phyloP scores from a whole-genome alignment of 2,113 vertebrate species.

The Pygoscelis antarcticus region DNA sequence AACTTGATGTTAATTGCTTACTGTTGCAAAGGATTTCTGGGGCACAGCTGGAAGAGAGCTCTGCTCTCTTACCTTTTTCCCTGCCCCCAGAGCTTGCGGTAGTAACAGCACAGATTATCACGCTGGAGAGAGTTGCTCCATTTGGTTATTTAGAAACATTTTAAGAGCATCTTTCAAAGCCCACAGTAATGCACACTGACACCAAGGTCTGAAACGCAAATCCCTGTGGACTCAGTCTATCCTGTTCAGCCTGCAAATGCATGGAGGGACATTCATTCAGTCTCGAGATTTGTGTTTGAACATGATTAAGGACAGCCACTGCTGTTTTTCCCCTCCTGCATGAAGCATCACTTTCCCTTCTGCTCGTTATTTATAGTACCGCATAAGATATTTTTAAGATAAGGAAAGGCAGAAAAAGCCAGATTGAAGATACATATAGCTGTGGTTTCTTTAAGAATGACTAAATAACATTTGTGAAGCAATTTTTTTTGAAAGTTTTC shows the following conservation, averaged over 20 bases:
- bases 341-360: slow-evolving; percentile 27
- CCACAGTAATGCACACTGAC: slow-evolving; percentile 22
- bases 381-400: slow-evolving; percentile 69
- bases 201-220: slow-evolving; percentile 21
- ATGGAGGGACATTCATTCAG: not conserved
- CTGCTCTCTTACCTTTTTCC: not conserved
- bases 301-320: slow-evolving; percentile 32
- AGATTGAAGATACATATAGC: slow-evolving; percentile 43
- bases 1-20: not conserved
- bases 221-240: not conserved
- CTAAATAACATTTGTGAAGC: slow-evolving; percentile 12
- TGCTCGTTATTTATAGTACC: slow-evolving; percentile 71
- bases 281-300: slow-evolving; percentile 27
- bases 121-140: not conserved
- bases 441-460: not conserved
- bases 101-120: slow-evolving; percentile 2
- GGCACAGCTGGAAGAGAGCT: not conserved
- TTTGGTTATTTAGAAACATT: slow-evolving; percentile 50
- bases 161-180: slow-evolving; percentile 40
- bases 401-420: slow-evolving; percentile 30
- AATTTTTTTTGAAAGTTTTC: not conserved
- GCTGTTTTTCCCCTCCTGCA: not conserved
- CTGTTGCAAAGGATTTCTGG: not conserved
- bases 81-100: not conserved
- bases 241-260: slow-evolving; percentile 15